A percentile compares a stretch with the other conserved stretches of the same genome.
phyloP scores from a whole-genome alignment of 2,113 vertebrate species.

The Holacanthus passer region DNA sequence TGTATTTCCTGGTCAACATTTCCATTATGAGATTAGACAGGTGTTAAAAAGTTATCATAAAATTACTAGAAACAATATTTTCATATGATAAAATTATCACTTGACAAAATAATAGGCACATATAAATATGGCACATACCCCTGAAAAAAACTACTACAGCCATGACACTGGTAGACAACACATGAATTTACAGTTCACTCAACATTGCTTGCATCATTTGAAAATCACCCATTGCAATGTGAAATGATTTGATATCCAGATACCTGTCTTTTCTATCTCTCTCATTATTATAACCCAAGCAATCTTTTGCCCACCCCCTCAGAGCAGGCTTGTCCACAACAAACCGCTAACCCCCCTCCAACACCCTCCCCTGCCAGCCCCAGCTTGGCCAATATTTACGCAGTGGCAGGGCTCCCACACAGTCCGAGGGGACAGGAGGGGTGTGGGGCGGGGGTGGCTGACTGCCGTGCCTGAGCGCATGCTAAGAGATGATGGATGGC shows the following conservation, averaged over 20 bases:
- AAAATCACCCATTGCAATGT: constrained; percentile 21
- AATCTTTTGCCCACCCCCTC: constrained; percentile 51
- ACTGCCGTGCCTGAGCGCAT: constrained; percentile 91
- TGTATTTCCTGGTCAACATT: not conserved
- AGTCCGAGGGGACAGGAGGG: constrained; percentile 78
- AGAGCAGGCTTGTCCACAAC: constrained; percentile 61
- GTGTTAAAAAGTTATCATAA: not conserved
- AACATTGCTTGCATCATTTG: constrained; percentile 24
- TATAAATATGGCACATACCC: not conserved
- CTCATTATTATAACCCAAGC: constrained; percentile 40
- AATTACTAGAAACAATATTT: not conserved
- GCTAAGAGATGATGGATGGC: constrained; percentile 99
- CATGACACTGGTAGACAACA: constrained; percentile 17
- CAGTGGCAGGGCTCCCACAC: constrained; percentile 94
- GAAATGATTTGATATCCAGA: constrained; percentile 56
- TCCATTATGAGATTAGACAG: not conserved
- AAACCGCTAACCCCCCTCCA: constrained; percentile 46
- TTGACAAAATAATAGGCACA: not conserved
- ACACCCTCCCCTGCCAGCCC: constrained; percentile 76
- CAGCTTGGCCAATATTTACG: constrained; percentile 92
- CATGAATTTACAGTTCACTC: constrained; percentile 26
- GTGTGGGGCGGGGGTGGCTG: constrained; percentile 70
- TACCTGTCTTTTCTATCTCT: constrained; percentile 77
- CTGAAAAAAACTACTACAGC: not conserved
- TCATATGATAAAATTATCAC: not conserved